These are phyloP conservation scores for Coregonus suidteri DNA, from an alignment of 2,797 vertebrate species.

Conservation along the genomic window DNA sequence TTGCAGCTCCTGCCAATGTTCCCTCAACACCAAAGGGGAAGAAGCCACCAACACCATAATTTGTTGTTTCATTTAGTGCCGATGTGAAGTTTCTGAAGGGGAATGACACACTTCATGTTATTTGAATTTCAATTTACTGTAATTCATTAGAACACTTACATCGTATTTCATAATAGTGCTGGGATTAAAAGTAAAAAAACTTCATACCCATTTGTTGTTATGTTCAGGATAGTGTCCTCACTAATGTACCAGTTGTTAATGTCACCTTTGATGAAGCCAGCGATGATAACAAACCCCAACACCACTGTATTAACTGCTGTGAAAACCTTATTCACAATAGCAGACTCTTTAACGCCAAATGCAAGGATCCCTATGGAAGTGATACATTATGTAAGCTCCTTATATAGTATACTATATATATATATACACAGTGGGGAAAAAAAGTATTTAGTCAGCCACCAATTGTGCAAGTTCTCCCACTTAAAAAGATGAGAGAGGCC, in stretches of 20 bases:
- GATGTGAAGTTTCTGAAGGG: slow-evolving; percentile 56
- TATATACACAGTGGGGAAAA: too few species aligned
- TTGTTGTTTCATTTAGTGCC: slow-evolving; percentile 42
- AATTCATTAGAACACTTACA: neutral
- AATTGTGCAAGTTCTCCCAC: too few species aligned
- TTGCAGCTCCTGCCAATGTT: slow-evolving; percentile 85
- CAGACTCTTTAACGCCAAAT: slow-evolving; percentile 86
- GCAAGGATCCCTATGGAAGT: slow-evolving; percentile 56
- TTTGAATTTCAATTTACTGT: slow-evolving; percentile 8
- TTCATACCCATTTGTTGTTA: slow-evolving; percentile 42
- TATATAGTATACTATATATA: neutral
- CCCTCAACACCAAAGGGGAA: slow-evolving; percentile 85
- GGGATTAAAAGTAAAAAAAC: neutral
- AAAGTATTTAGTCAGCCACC: too few species aligned
- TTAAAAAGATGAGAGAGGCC: too few species aligned
- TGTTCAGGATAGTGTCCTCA: slow-evolving; percentile 59
- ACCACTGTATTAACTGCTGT: slow-evolving; percentile 80
- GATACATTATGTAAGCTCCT: too few species aligned
- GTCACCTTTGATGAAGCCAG: slow-evolving; percentile 83
- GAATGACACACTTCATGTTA: neutral
- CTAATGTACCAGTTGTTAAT: slow-evolving; percentile 78
- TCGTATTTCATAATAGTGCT: neutral
- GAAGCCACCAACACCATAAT: slow-evolving; percentile 70
- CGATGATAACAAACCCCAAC: slow-evolving; percentile 80
- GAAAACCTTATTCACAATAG: slow-evolving; percentile 83